phyloP scores from a whole-genome alignment of 2,113 vertebrate genomes.

The Vulpes lagopus region DNA sequence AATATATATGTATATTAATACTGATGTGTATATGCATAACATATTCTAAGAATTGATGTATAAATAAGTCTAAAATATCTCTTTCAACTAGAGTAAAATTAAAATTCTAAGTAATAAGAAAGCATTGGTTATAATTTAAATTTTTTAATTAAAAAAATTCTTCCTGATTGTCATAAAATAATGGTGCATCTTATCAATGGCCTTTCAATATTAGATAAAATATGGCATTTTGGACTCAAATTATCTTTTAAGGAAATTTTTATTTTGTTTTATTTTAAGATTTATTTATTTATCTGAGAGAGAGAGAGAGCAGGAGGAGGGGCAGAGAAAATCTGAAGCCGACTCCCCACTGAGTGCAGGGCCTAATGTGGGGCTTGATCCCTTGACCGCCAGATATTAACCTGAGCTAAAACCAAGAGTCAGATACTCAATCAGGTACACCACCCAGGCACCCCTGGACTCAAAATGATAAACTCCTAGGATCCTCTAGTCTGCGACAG shows the following conservation, averaged over 20 bases:
- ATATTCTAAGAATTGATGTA: neutral
- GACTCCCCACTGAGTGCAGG: neutral
- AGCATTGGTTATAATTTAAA: neutral
- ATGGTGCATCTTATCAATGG: neutral
- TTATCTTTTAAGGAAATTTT: neutral
- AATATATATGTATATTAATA: neutral
- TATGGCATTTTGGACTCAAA: neutral
- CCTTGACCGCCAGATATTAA: neutral
- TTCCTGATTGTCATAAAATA: neutral
- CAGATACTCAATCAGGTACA: neutral
- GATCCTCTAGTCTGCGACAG: neutral
- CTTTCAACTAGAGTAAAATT: neutral
- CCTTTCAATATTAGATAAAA: neutral
- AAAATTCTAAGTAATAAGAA: neutral
- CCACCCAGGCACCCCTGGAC: neutral
- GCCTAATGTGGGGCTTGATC: neutral
- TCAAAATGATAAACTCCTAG: neutral
- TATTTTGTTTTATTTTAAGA: neutral
- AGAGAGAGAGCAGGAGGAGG: neutral
- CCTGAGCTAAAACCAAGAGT: neutral
- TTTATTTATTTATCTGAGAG: neutral
- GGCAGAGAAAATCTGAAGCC: neutral
- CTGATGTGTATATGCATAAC: neutral
- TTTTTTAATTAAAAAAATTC: conserved; percentile 14
- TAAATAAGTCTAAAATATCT: neutral